Conservation (phyloP, 2,113 vertebrate genomes). For the Anguilla rostrata region DNA sequence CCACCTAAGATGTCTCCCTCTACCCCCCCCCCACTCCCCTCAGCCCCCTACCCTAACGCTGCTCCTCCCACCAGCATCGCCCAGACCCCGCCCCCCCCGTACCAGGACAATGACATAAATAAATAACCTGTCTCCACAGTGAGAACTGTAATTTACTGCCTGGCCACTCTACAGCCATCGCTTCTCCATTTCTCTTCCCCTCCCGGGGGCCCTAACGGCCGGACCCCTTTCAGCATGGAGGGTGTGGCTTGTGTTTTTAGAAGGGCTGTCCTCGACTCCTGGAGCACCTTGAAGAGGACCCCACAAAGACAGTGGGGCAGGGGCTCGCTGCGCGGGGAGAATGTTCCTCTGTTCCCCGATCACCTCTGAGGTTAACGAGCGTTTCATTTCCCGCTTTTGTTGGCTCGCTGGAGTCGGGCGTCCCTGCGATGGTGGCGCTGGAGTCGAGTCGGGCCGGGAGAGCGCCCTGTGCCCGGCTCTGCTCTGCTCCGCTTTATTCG, state of each 20-base stretch:
- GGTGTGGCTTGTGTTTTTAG: constrained; percentile 64
- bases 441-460: constrained; percentile 10
- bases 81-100: constrained; percentile 32
- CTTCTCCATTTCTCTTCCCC: constrained; percentile 65
- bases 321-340: background rate
- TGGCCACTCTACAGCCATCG: constrained; percentile 60
- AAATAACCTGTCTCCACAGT: constrained; percentile 62
- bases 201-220: constrained; percentile 64
- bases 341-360: constrained; percentile 25
- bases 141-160: constrained; percentile 69
- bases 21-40: constrained; percentile 46
- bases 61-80: constrained; percentile 29
- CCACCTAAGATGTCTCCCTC: constrained; percentile 89
- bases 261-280: constrained; percentile 63
- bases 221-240: constrained; percentile 64
- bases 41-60: constrained; percentile 35
- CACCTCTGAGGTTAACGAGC: constrained; percentile 34
- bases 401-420: constrained; percentile 5
- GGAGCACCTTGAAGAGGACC: constrained; percentile 71
- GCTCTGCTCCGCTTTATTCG: background rate
- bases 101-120: constrained; percentile 66
- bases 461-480: background rate
- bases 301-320: constrained; percentile 10
- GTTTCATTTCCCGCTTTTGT: constrained; percentile 28
- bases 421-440: constrained; percentile 15